A percentile compares a stretch with the other conserved stretches of the same genome.
These are phyloP conservation scores for Cerastoderma edule DNA, from an alignment of 2,888 invertebrate genomes.

Conservation along the genomic window DNA sequence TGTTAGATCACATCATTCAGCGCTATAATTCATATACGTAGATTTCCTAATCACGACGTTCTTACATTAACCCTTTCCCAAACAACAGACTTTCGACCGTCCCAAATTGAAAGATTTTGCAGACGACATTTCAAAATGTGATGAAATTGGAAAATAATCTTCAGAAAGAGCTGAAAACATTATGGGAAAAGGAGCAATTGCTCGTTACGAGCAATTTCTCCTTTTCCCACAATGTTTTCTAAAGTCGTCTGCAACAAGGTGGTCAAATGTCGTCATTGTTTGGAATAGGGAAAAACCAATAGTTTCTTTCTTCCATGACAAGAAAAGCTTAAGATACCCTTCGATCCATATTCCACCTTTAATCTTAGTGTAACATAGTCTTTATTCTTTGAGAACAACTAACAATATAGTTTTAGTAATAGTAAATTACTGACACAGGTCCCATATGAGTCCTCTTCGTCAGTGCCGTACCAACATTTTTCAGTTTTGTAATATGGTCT, in stretches of 20 bases:
- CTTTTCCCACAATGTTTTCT: slow-evolving; percentile 2
- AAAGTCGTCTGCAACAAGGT: neutral
- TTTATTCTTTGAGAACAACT: no score
- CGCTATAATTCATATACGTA: neutral
- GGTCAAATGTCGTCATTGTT: neutral
- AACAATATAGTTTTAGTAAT: no score
- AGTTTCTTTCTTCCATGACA: no score
- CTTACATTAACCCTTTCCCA: neutral
- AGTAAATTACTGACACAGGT: no score
- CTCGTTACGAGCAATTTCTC: slow-evolving; percentile 3
- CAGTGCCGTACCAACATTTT: no score
- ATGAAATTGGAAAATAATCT: neutral
- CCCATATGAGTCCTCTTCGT: no score
- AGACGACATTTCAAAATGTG: neutral
- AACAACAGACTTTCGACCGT: neutral
- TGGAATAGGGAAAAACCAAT: neutral
- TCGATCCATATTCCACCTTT: neutral
- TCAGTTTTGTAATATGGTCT: no score
- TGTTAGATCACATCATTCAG: neutral
- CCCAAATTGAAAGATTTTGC: neutral
- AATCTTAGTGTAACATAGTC: neutral
- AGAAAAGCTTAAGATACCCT: neutral
- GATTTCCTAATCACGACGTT: neutral
- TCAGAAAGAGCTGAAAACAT: neutral
- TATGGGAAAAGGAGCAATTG: slow-evolving; percentile 2